Conservation (phyloP, 2,888 invertebrate species). For the Therioaphis trifolii region DNA sequence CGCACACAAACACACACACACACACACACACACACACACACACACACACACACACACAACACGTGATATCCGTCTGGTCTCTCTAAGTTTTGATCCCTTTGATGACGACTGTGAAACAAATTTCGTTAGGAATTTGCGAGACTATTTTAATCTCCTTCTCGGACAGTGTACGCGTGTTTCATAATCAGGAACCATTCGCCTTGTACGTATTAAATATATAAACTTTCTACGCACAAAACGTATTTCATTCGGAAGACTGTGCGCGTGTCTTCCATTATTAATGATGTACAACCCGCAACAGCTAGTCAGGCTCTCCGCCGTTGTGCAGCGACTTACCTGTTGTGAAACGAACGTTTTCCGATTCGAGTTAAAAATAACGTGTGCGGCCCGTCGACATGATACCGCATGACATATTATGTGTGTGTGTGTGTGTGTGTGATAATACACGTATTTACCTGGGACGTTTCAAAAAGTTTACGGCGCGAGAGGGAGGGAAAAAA, state of each 20-base stretch:
- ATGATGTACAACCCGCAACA: background rate
- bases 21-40: background rate
- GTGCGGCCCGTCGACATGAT: too few relatives aligned
- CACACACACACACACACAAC: background rate
- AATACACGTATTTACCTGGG: too few relatives aligned
- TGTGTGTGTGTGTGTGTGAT: too few relatives aligned
- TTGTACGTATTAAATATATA: too few relatives aligned
- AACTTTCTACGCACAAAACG: too few relatives aligned
- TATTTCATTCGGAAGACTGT: background rate
- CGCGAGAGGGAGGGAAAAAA: too few relatives aligned
- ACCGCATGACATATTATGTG: too few relatives aligned
- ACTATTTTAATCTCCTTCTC: slow-evolving; percentile 10
- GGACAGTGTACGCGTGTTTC: too few relatives aligned
- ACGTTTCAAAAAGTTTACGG: too few relatives aligned
- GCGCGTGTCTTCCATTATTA: slow-evolving; percentile 18
- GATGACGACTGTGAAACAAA: slow-evolving; percentile 18
- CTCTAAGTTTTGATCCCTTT: slow-evolving; percentile 19
- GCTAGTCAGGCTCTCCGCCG: too few relatives aligned
- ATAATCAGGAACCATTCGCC: too few relatives aligned
- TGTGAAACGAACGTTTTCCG: background rate
- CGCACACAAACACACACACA: background rate
- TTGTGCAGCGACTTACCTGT: background rate
- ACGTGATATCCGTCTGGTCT: slow-evolving; percentile 12
- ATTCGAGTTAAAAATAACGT: background rate
- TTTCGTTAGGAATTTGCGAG: slow-evolving; percentile 7